These are phyloP conservation scores for Hemaris fuciformis DNA, from an alignment of 2,888 invertebrate genomes.

Conservation along the genomic window DNA sequence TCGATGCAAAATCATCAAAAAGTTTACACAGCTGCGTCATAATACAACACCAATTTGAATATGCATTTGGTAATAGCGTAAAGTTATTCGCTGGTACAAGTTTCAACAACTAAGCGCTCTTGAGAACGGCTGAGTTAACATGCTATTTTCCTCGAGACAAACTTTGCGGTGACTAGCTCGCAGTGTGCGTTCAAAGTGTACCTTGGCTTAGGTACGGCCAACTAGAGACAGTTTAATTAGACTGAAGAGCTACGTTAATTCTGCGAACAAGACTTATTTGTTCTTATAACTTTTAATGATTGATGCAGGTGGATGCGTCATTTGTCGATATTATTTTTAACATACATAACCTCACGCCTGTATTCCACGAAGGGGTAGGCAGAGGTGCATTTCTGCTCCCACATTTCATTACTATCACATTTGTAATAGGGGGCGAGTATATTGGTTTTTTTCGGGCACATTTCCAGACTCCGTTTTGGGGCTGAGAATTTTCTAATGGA, in stretches of 20 bases:
- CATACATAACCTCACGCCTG: too few relatives aligned
- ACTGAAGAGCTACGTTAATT: not conserved
- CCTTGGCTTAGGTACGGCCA: not conserved
- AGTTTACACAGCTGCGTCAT: too few relatives aligned
- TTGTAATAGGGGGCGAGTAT: too few relatives aligned
- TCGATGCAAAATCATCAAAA: too few relatives aligned
- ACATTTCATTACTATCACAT: too few relatives aligned
- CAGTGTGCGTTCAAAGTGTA: not conserved
- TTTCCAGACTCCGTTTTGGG: too few relatives aligned
- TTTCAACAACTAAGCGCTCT: slow-evolving; percentile 7
- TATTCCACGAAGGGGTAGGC: too few relatives aligned
- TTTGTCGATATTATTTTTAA: not conserved
- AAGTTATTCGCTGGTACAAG: not conserved
- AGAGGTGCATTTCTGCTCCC: too few relatives aligned
- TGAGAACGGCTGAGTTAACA: not conserved
- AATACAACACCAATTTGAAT: not conserved
- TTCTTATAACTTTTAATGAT: not conserved
- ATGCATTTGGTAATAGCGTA: not conserved
- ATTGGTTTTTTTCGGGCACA: too few relatives aligned
- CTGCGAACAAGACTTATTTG: not conserved
- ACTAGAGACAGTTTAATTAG: not conserved
- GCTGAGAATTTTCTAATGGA: too few relatives aligned
- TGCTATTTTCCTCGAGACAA: not conserved
- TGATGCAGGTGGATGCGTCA: not conserved
- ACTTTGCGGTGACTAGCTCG: slow-evolving; percentile 2